Evolutionary conservation across 2,113 vertebrate species (phyloP).

Genomic region (Myrmecobius fasciatus): DNA sequence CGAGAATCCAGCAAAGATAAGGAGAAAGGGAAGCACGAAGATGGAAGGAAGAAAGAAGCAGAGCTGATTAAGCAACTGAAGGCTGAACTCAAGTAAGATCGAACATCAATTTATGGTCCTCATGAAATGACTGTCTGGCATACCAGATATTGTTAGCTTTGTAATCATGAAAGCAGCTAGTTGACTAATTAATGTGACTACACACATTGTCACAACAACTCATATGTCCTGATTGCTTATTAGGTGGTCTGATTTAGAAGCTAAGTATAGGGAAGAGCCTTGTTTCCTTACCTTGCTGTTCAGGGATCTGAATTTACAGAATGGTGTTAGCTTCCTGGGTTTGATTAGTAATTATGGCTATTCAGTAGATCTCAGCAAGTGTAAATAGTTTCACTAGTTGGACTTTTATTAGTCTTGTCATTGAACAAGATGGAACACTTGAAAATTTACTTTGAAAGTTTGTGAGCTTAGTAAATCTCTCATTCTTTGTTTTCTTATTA

Average conservation of each 20-base stretch:
- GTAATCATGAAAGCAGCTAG: neutral
- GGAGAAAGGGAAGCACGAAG: slow-evolving; percentile 89
- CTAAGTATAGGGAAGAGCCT: neutral
- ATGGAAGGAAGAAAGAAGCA: slow-evolving; percentile 89
- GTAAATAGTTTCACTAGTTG: neutral
- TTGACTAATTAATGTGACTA: neutral
- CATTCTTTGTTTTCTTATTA: neutral
- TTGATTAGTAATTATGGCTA: slow-evolving; percentile 11
- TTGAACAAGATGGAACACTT: neutral
- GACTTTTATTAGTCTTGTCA: neutral
- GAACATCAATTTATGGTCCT: neutral
- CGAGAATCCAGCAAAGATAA: slow-evolving; percentile 87
- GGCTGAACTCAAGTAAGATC: slow-evolving; percentile 94
- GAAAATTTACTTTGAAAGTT: neutral
- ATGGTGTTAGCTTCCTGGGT: neutral
- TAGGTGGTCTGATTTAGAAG: neutral
- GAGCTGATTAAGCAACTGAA: slow-evolving; percentile 96
- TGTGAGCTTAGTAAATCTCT: neutral
- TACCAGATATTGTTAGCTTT: neutral
- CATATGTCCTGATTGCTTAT: neutral
- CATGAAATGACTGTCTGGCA: neutral
- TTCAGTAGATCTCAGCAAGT: slow-evolving; percentile 19
- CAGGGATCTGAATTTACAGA: slow-evolving; percentile 7
- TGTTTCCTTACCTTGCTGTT: neutral
- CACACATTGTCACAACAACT: neutral